These are phyloP conservation scores for Loxodonta africana DNA, from an alignment of 2,113 vertebrate species.

Conservation along the genomic window DNA sequence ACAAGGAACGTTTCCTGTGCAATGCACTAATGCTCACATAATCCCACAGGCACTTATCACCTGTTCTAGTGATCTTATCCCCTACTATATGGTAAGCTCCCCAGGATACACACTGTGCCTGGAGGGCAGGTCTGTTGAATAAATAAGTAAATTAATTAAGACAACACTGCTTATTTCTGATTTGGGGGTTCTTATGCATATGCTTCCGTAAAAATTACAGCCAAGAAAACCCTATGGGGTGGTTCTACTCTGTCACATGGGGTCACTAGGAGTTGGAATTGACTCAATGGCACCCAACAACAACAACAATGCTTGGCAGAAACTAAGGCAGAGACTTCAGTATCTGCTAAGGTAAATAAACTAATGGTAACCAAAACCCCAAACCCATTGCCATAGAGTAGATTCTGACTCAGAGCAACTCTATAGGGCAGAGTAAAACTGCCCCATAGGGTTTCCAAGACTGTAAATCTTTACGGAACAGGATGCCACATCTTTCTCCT, in stretches of 20 bases:
- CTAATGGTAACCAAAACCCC: neutral
- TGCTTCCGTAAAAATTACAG: neutral
- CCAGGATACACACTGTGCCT: neutral
- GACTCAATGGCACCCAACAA: neutral
- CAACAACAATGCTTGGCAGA: neutral
- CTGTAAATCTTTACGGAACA: no score
- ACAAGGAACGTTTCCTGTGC: neutral
- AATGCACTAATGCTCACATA: neutral
- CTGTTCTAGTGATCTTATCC: neutral
- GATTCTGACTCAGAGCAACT: no score
- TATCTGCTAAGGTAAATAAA: neutral
- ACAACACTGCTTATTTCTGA: neutral
- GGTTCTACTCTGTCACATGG: neutral
- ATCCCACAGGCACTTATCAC: neutral
- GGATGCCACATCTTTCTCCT: no score
- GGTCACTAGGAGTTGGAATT: neutral
- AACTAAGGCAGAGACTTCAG: slow-evolving; percentile 30
- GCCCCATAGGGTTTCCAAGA: no score
- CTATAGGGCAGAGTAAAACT: no score
- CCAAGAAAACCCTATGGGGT: neutral
- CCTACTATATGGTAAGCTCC: neutral
- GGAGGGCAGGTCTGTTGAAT: neutral
- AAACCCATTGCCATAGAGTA: no score
- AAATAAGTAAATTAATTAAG: neutral
- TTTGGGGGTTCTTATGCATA: neutral